Evolutionary conservation across 2,888 invertebrate genomes (phyloP).

Genomic region (Leucophenga maculata): DNA sequence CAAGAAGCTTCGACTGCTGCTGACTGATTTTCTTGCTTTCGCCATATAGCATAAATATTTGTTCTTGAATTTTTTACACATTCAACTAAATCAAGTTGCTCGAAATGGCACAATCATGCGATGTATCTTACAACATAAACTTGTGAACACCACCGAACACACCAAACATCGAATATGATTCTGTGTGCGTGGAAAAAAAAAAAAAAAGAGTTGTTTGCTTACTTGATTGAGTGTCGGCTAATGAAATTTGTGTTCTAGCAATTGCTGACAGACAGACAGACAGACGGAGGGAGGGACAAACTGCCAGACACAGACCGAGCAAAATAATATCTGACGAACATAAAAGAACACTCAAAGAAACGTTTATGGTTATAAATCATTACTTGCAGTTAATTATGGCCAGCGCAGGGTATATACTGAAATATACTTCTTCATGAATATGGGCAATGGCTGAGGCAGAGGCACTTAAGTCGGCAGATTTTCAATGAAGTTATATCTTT

Average conservation of each 20-base stretch:
- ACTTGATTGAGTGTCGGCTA: constrained; percentile 20
- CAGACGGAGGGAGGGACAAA: background rate
- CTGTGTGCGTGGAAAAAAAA: no score
- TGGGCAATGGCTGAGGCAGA: no score
- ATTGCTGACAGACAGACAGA: background rate
- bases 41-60: no score
- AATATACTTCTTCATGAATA: no score
- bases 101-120: constrained; percentile 12
- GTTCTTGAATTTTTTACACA: no score
- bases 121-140: background rate
- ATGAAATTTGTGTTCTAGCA: constrained; percentile 18
- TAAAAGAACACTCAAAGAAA: background rate
- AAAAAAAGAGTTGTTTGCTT: constrained; percentile 12
- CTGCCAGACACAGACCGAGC: background rate
- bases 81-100: background rate
- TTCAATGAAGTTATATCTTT: no score
- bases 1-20: no score
- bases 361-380: constrained; percentile 22
- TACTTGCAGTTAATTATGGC: constrained; percentile 22
- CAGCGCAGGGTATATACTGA: background rate
- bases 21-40: no score
- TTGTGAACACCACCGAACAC: background rate
- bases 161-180: no score
- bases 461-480: no score
- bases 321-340: background rate